Conservation (phyloP, 1,140 invertebrate species). For the Contarinia nasturtii region DNA sequence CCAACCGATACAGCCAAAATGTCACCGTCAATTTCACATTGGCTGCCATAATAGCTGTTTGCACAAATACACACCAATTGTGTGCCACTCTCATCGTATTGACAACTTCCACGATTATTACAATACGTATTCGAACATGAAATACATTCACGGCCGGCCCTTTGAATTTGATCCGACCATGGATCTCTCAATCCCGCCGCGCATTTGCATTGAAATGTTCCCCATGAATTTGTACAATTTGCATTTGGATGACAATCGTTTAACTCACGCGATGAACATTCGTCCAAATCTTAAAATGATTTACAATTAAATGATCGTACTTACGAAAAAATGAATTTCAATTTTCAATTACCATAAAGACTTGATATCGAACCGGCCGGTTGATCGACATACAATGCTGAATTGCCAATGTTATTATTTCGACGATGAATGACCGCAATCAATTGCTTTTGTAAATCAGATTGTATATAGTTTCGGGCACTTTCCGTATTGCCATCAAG, state of each 20-base stretch:
- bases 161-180: slow-evolving; percentile 33
- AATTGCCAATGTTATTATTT: slow-evolving; percentile 71
- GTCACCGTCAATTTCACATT: slow-evolving; percentile 81
- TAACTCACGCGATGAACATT: slow-evolving; percentile 63
- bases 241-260: slow-evolving; percentile 83
- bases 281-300: slow-evolving; percentile 66
- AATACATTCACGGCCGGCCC: slow-evolving; percentile 52
- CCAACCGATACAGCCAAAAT: slow-evolving; percentile 77
- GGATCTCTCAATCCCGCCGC: slow-evolving; percentile 58
- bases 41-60: slow-evolving; percentile 68
- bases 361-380: slow-evolving; percentile 53
- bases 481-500: slow-evolving; percentile 48
- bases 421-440: slow-evolving; percentile 62
- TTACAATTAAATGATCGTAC: no score
- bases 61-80: slow-evolving; percentile 62
- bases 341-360: slow-evolving; percentile 31
- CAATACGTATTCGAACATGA: slow-evolving; percentile 60
- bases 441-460: slow-evolving; percentile 62
- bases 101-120: slow-evolving; percentile 64
- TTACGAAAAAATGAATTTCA: background rate
- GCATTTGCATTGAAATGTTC: slow-evolving; percentile 71
- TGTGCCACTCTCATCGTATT: slow-evolving; percentile 41
- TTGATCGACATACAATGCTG: slow-evolving; percentile 62
- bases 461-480: slow-evolving; percentile 39
- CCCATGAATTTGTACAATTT: slow-evolving; percentile 74